phyloP scores from a whole-genome alignment of 2,888 invertebrate genomes.

The Drosophila helvetica region DNA sequence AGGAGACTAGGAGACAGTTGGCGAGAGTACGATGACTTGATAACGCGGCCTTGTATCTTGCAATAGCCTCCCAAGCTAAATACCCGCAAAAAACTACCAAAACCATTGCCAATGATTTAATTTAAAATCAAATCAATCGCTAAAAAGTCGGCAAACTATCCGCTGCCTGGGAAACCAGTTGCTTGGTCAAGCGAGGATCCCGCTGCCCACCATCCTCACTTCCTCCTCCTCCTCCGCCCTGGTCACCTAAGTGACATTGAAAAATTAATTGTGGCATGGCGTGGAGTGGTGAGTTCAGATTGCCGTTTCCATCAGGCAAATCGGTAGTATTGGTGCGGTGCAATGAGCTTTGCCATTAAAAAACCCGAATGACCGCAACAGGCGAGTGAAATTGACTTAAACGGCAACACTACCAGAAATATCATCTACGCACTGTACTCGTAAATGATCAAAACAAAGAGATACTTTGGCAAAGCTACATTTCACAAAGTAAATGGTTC shows the following conservation, averaged over 20 bases:
- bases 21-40: slow-evolving; percentile 3
- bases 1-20: background rate
- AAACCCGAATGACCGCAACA: background rate
- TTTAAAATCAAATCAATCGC: slow-evolving; percentile 50
- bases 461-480: slow-evolving; percentile 5
- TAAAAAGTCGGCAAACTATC: slow-evolving; percentile 68
- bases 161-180: slow-evolving; percentile 55
- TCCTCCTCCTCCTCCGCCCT: slow-evolving; percentile 25
- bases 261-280: slow-evolving; percentile 29
- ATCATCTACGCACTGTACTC: slow-evolving; percentile 14
- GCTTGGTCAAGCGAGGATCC: slow-evolving; percentile 7
- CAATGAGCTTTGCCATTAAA: slow-evolving; percentile 23
- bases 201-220: slow-evolving; percentile 4
- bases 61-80: slow-evolving; percentile 20
- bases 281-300: slow-evolving; percentile 40
- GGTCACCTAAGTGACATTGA: slow-evolving; percentile 61
- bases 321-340: slow-evolving; percentile 32
- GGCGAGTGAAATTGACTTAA: slow-evolving; percentile 46
- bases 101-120: slow-evolving; percentile 38
- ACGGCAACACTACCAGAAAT: slow-evolving; percentile 44
- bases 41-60: slow-evolving; percentile 14
- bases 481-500: slow-evolving; percentile 1
- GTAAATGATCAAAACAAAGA: background rate
- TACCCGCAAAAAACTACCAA: background rate
- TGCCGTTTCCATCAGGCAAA: slow-evolving; percentile 53